Evolutionary conservation across 2,888 invertebrate genomes (phyloP).

Genomic region (Tridacna gigas): DNA sequence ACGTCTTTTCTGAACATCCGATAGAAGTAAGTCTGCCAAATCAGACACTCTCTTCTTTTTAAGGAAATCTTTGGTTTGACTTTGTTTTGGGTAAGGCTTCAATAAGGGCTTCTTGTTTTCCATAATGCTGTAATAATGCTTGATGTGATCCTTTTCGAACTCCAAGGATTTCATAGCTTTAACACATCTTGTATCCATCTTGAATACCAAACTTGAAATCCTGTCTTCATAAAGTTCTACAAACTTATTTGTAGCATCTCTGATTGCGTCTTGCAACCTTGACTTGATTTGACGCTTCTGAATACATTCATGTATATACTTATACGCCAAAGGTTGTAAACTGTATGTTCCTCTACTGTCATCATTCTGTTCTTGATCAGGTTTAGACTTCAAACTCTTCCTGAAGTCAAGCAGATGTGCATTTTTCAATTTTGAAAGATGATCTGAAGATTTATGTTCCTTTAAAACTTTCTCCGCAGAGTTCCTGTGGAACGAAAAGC

Average conservation of each 20-base stretch:
- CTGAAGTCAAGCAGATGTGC: background rate
- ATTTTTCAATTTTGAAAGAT: background rate
- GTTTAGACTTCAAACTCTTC: background rate
- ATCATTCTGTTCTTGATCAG: background rate
- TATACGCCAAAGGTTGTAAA: slow-evolving; percentile 59
- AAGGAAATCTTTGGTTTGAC: slow-evolving; percentile 28
- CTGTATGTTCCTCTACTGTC: background rate
- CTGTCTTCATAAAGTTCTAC: slow-evolving; percentile 45
- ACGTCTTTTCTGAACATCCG: slow-evolving; percentile 52
- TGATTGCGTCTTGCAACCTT: slow-evolving; percentile 3
- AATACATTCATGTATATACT: slow-evolving; percentile 42
- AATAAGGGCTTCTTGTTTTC: slow-evolving; percentile 32
- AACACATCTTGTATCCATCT: slow-evolving; percentile 37
- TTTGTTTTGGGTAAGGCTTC: slow-evolving; percentile 29
- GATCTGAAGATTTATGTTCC: background rate
- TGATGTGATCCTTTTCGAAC: slow-evolving; percentile 43
- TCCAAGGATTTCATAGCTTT: slow-evolving; percentile 50
- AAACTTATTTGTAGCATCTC: slow-evolving; percentile 41
- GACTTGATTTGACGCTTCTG: background rate
- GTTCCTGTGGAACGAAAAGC: slow-evolving; percentile 27
- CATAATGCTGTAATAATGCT: slow-evolving; percentile 48
- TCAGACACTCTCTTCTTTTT: slow-evolving; percentile 57
- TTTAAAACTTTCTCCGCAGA: slow-evolving; percentile 1
- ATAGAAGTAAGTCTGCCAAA: slow-evolving; percentile 52
- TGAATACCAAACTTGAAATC: slow-evolving; percentile 35